Evolutionary conservation across 2,113 vertebrate genomes (phyloP).

Genomic region (Sturnus vulgaris): DNA sequence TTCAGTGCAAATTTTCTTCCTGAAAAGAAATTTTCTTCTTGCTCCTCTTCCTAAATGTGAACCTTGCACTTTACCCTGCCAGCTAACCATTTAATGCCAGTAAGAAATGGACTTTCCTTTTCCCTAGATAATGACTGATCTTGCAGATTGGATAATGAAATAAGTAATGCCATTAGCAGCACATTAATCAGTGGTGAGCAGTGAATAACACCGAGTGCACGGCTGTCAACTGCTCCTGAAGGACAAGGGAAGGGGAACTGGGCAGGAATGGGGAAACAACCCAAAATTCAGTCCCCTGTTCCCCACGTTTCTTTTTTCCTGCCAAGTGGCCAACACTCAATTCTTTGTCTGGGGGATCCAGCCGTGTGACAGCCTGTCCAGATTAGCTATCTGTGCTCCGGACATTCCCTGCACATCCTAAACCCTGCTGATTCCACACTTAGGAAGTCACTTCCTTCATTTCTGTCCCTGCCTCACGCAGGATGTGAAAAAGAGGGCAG

Average conservation of each 20-base stretch:
- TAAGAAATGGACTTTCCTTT: background rate
- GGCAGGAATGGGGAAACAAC: background rate
- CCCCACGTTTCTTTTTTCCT: background rate
- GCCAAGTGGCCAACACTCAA: background rate
- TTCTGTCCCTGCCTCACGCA: background rate
- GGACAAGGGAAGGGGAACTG: background rate
- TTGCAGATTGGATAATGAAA: background rate
- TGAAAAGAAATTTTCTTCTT: background rate
- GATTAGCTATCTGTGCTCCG: fast-evolving
- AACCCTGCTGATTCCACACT: background rate
- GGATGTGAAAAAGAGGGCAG: background rate
- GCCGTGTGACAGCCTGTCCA: background rate
- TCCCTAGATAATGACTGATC: background rate
- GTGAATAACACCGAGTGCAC: background rate
- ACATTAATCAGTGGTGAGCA: background rate
- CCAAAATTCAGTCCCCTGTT: background rate
- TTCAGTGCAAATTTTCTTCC: background rate
- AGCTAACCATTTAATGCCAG: background rate
- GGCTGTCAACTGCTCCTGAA: background rate
- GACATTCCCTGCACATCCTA: background rate
- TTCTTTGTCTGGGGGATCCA: background rate
- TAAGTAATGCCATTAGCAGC: conserved; percentile 15
- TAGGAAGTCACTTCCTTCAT: background rate
- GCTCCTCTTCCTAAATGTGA: background rate
- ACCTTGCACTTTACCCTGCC: background rate